These are phyloP conservation scores for Danio choprae DNA, from an alignment of 2,797 vertebrate species.

Conservation along the genomic window DNA sequence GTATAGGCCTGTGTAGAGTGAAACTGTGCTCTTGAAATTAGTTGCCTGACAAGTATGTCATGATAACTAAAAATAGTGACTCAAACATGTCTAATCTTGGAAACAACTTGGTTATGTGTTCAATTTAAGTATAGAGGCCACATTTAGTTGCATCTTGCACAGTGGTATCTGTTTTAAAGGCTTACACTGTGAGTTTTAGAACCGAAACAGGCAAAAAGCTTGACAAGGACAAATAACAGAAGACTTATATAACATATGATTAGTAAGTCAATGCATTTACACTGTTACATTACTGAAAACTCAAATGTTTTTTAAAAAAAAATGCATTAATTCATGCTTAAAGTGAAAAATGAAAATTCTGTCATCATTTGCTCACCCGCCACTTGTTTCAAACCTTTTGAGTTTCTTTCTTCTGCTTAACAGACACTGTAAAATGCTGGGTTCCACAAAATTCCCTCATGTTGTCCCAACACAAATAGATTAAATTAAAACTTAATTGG, in stretches of 20 bases:
- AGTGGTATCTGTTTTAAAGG: constrained; percentile 25
- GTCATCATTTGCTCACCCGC: too few species aligned
- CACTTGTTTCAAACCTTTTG: too few species aligned
- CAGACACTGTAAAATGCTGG: too few species aligned
- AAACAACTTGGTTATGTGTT: neutral
- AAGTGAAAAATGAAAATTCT: too few species aligned
- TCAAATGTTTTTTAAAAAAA: too few species aligned
- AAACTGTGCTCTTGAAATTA: constrained; percentile 25
- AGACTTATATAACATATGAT: constrained; percentile 1
- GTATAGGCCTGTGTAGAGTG: neutral
- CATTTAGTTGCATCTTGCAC: neutral
- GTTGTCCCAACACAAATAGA: too few species aligned
- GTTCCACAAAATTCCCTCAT: too few species aligned
- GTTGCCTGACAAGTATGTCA: constrained; percentile 32
- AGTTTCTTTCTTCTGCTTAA: too few species aligned
- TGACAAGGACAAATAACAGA: constrained; percentile 1
- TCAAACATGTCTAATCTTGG: constrained; percentile 22
- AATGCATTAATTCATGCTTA: too few species aligned
- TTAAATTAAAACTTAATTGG: too few species aligned
- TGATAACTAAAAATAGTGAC: constrained; percentile 26
- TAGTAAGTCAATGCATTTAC: neutral
- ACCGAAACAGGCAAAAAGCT: constrained; percentile 35
- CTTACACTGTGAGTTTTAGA: constrained; percentile 39
- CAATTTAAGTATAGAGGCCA: neutral
- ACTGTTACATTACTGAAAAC: constrained; percentile 1